A percentile compares a stretch with the other conserved stretches of the same genome.
Conservation (phyloP, 2,888 invertebrate species). For the Perizoma flavofasciatum region DNA sequence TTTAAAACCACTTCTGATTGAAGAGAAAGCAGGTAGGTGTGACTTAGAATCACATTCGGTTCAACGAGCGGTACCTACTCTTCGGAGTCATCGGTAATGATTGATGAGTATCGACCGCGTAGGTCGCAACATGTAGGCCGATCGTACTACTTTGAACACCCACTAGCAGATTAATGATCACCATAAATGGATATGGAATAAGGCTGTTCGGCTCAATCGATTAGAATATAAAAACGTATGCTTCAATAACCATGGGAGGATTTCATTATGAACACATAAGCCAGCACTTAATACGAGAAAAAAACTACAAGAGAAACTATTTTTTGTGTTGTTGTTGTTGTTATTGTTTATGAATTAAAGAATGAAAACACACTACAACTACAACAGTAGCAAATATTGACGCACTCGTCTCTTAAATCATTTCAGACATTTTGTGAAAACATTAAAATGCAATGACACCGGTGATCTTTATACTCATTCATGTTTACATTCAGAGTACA, state of each 20-base stretch:
- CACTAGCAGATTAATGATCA: constrained; percentile 58
- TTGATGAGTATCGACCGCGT: constrained; percentile 70
- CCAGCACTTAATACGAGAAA: background rate
- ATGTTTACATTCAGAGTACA: constrained; percentile 60
- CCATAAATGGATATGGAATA: constrained; percentile 52
- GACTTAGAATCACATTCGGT: constrained; percentile 36
- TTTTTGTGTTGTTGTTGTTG: constrained; percentile 4
- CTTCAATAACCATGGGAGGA: constrained; percentile 2
- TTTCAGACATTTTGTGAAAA: constrained; percentile 31
- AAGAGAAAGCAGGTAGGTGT: constrained; percentile 30
- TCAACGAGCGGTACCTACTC: constrained; percentile 58
- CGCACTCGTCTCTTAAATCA: constrained; percentile 29
- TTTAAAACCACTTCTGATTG: constrained; percentile 25
- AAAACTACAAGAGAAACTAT: constrained; percentile 4
- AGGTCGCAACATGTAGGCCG: constrained; percentile 64
- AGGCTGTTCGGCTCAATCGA: constrained; percentile 26
- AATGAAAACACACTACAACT: constrained; percentile 32
- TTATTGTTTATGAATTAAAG: constrained; percentile 25
- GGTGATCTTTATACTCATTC: constrained; percentile 50
- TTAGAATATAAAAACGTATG: constrained; percentile 31
- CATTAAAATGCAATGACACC: constrained; percentile 35
- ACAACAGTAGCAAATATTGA: constrained; percentile 31
- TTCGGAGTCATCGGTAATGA: constrained; percentile 54
- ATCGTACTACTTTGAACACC: constrained; percentile 65
- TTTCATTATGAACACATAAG: constrained; percentile 11